phyloP scores from a whole-genome alignment of 2,888 invertebrate genomes.

The Conus canariensis region DNA sequence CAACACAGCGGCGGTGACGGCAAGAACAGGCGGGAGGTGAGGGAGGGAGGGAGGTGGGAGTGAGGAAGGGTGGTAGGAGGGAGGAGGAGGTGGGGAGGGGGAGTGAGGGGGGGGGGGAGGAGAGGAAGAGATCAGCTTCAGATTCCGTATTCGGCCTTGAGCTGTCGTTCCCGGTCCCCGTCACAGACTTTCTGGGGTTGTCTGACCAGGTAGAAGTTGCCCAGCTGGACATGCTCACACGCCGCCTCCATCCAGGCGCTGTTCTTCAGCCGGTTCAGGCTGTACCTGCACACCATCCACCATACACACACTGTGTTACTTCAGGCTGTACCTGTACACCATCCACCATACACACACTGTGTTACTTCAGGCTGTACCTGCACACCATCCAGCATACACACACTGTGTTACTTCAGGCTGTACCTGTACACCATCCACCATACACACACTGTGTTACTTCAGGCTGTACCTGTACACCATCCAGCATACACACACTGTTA shows the following conservation, averaged over 20 bases:
- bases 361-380: too few relatives aligned
- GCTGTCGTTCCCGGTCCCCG: constrained; percentile 60
- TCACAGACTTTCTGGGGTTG: constrained; percentile 69
- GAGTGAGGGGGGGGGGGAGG: neutral
- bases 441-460: too few relatives aligned
- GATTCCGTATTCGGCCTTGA: constrained; percentile 63
- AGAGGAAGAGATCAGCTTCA: constrained; percentile 25
- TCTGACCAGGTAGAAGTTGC: constrained; percentile 71
- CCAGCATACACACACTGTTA: too few relatives aligned
- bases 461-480: too few relatives aligned
- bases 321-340: neutral
- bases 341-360: too few relatives aligned
- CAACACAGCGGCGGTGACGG: too few relatives aligned
- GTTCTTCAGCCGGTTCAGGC: constrained; percentile 63
- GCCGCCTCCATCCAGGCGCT: constrained; percentile 56
- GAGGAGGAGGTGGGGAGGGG: too few relatives aligned
- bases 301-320: neutral
- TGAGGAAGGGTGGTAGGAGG: neutral
- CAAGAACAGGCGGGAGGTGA: neutral
- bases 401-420: too few relatives aligned
- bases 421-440: too few relatives aligned
- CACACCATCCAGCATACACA: too few relatives aligned
- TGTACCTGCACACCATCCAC: constrained; percentile 53
- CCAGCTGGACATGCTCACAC: constrained; percentile 64
- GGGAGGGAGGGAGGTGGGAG: neutral